Base-by-base conservation (phyloP, 92 coral and sea anemone genomes). In the Chrysogorgia sp. region DNA sequence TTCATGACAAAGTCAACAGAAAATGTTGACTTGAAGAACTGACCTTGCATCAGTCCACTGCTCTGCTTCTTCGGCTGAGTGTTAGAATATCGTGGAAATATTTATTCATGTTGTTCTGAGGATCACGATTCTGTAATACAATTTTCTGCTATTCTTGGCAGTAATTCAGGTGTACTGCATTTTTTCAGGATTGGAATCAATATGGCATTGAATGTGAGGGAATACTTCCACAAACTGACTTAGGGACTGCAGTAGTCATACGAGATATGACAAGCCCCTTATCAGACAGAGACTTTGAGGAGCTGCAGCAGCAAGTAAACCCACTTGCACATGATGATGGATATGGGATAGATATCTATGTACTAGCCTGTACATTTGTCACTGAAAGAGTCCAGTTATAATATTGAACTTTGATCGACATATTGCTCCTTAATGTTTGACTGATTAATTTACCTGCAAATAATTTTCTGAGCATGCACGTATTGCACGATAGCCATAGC, bases 151-250 rank as follows among this genome's bases (percentile, higher is more conserved):
- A n/a, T n/a, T n/a, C n/a, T n/a, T n/a, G n/a, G n/a, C n/a, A n/a
- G n/a, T 23, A 25, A 23, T 32, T 32, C 64, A 58, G 64, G 10
- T 24, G 25, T 58, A 13, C 64, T 37, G 5, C 6, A 5, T 4
- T 37, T 53, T 45, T 34, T 13, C 41, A 86, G 90, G 82, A 82
- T 45, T 59, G 76, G 87, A 76, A 70, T 83, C 66, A 83, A 59
- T 87, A 76, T 83, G 90, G 90, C 21, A 87, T 87, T 22, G 90
- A 87, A 60, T 70, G 74, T 22, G 90, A 83, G n/a, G 90, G 88
- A 37, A 68, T 33, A 69, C 61, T 69, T 43, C 84, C 88, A 31
- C 77, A 71, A 52, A 50, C 49, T 55, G 83, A 77, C 34, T 30
- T 59, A 34, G 15, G 15, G 61, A 81, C 25, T 62, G 67, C 34